Base-by-base conservation (phyloP, 2,113 vertebrate species). In the Canis aureus region DNA sequence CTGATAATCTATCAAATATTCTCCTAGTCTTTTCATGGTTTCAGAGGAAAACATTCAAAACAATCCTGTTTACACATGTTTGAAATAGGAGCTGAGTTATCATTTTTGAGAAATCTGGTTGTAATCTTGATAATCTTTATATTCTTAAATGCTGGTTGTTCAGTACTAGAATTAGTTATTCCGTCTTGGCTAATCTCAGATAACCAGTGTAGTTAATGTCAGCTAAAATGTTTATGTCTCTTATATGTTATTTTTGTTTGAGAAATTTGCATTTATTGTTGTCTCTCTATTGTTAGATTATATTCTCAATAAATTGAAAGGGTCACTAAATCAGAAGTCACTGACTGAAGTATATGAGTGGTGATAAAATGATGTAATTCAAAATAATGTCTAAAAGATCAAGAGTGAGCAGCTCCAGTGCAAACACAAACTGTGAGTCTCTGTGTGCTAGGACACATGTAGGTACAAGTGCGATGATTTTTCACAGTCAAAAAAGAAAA, bases 41-140 rank as follows among this genome's bases (percentile, higher is more conserved):
- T 88, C 69, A 69, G 43, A 96, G 11, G 43, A 29, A 62, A 97
- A 76, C 11, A 2, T 15, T 79, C 60, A 74, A 29, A 90, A 60
- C 11, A 76, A 55, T 92, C 84, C 32, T 89, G n/a, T 49, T 55
- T 71, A 32, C 12, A 35, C 55, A 49, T 38, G 29, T 66, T 79
- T 87, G 57, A 97, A 87, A 95, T 80, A 3, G 69, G 67, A 88
- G 5, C 29, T 79, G 94, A 89, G 66, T 79, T 85, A 85, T 66
- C 35, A 86, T 60, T 92, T 94, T 79, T 11, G 92, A 71, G 80
- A 92, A 82, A 60, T 17, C 8, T 1, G 62, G 53, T 88, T 69
- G 64, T 43, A 95, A 13, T 80, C 43, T 91, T 78, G 71, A 62
- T 78, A 60, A 81, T 27, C 53, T 59, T 59, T 16, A 25, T 57